Percentiles rank a stretch among this genome's conserved stretches.
Conservation (phyloP, 1,140 invertebrate species). For the Brachionus asplanchnoidis region DNA sequence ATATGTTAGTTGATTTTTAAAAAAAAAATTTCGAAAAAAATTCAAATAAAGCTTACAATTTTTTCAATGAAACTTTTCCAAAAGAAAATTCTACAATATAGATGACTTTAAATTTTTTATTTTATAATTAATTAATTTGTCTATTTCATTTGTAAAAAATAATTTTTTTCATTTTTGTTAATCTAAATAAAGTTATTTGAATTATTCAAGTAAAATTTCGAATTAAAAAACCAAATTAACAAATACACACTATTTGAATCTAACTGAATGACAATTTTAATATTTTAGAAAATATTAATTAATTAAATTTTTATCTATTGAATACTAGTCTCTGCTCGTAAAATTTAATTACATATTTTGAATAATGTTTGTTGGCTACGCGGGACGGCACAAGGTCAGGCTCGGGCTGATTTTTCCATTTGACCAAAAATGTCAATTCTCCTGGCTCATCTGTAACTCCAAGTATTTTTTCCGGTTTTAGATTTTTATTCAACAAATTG, state of each 20-base stretch:
- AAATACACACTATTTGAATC: not conserved
- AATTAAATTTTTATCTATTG: not conserved
- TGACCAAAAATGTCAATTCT: slow-evolving; percentile 92
- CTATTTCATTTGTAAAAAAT: too few relatives aligned
- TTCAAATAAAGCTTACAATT: too few relatives aligned
- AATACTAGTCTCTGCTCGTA: slow-evolving; percentile 83
- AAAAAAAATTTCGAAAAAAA: too few relatives aligned
- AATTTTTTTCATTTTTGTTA: too few relatives aligned
- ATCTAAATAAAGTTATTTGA: not conserved
- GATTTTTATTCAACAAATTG: slow-evolving; percentile 72
- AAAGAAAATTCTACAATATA: too few relatives aligned
- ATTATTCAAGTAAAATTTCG: not conserved
- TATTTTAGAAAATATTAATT: not conserved
- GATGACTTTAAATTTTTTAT: too few relatives aligned
- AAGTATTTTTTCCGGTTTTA: slow-evolving; percentile 87
- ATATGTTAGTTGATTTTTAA: too few relatives aligned
- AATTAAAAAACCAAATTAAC: not conserved
- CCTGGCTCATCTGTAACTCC: slow-evolving; percentile 75
- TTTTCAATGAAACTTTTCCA: too few relatives aligned
- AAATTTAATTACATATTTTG: slow-evolving; percentile 89
- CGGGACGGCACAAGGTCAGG: slow-evolving; percentile 85
- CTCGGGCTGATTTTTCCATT: slow-evolving; percentile 92
- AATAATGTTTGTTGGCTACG: slow-evolving; percentile 82
- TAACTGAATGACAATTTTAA: not conserved
- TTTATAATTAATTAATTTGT: too few relatives aligned